Evolutionary conservation across 2,113 vertebrate genomes (phyloP), one percentile per base, ranked within the genome.

Genomic region (Camarhynchus parvulus): DNA sequence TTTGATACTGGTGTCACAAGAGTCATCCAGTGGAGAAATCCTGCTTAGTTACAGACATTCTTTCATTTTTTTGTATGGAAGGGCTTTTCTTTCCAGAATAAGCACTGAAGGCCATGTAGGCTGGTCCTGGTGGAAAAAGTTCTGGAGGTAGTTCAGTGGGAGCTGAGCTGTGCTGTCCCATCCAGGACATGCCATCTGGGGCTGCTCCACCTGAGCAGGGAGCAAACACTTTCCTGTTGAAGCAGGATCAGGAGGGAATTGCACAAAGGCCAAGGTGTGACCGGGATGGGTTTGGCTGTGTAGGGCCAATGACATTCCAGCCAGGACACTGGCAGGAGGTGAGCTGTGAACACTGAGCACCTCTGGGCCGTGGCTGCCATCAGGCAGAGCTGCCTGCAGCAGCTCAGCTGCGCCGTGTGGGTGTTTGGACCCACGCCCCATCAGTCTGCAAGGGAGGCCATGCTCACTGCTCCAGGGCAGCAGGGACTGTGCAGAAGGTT

Each of bases 371-470:
- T n/a, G 68, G 28, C 53, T 81, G 64, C 77, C 12, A 1, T 20
- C 44, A 64, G 37, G 13, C 59, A 56, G 49, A 73, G 73, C 53
- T 83, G 7, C 69, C 46, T 11, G 46, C 37, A 82, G 87, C 53
- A 47, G 74, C 64, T 47, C 55, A 18, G 13, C 49, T 83, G 23
- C 0, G 1, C 2, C 6, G 6, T 5, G 0, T 39, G 77, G 72
- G 15, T 16, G 41, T 53, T 64, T 37, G 52, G 50, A 33, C 12
- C 72, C 41, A 23, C 0, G 0, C 39, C 21, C 17, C 15, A 42
- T 44, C n/a, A 31, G 69, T 23, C 52, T 50, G 25, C 78, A 25
- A 61, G 35, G 42, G 49, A 93, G 81, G 74, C 68, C 24, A 11
- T 47, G 83, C 53, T 72, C 4, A 0, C 35, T 1, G 7, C 44